A percentile compares a stretch with the other conserved stretches of the same genome.
These are phyloP conservation scores for Druon quercuslanigerum DNA, from an alignment of 1,140 invertebrate species.

Conservation along the genomic window DNA sequence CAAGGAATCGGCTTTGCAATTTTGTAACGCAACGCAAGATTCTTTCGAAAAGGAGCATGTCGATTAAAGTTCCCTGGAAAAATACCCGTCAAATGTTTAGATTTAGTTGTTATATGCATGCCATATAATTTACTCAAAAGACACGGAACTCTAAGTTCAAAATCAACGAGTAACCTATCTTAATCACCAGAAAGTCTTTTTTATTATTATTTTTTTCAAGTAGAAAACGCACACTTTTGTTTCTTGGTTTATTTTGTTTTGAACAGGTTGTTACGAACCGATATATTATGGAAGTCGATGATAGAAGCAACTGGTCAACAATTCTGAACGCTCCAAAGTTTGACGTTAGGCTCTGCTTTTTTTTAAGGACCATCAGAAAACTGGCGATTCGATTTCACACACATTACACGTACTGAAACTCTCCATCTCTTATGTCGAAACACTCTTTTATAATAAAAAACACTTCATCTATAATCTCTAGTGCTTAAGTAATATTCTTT, in stretches of 20 bases:
- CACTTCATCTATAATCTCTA: background rate
- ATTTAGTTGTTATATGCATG: slow-evolving; percentile 22
- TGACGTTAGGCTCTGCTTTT: background rate
- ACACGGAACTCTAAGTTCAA: slow-evolving; percentile 17
- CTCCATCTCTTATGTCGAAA: slow-evolving; percentile 23
- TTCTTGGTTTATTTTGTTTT: slow-evolving; percentile 44
- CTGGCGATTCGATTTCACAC: background rate
- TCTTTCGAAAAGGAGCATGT: background rate
- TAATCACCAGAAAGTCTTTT: slow-evolving; percentile 17
- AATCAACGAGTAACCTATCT: slow-evolving; percentile 10
- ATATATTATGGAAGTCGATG: background rate
- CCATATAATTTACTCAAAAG: slow-evolving; percentile 5
- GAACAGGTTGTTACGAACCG: background rate
- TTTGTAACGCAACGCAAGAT: background rate
- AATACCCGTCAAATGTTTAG: slow-evolving; percentile 2
- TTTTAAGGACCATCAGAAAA: slow-evolving; percentile 17
- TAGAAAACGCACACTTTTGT: slow-evolving; percentile 48
- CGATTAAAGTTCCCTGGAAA: slow-evolving; percentile 8
- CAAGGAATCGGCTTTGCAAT: background rate
- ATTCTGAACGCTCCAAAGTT: background rate
- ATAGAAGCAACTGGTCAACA: background rate
- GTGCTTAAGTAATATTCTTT: background rate
- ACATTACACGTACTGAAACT: slow-evolving; percentile 2
- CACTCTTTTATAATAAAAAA: slow-evolving; percentile 27
- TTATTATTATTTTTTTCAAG: slow-evolving; percentile 52